Base-by-base conservation (phyloP, 2,888 invertebrate genomes). In the Allygus modestus region DNA sequence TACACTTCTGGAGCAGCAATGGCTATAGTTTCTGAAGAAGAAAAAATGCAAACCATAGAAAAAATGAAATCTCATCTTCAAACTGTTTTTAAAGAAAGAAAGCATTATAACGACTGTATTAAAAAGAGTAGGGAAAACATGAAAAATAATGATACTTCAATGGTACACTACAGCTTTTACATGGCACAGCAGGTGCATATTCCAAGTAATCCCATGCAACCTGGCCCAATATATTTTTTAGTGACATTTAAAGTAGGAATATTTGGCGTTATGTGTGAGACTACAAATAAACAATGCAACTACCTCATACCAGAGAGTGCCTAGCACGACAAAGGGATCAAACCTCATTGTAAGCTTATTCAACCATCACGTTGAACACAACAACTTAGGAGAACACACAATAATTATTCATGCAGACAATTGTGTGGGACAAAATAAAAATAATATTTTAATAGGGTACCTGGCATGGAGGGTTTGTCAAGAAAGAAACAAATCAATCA, bases 391-490 rank as follows among this genome's bases (percentile, higher is more conserved):
- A 46, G 83, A 85, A 51, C 28, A 31, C 20, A 23, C 26, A 9
- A 46, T 84, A 46, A 41, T 51, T 28, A 28, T 85, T n/a, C 86
- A 86, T 81, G 86, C 84, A 0, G 85, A 86, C 43, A 85, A 86
- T 33, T 86, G 85, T 84, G 58, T 82, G 20, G 85, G 51, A 12
- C 84, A 87, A 73, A 86, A 87, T 73, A 87, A 86, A 82, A 87
- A 4, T 37, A 84, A 84, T 75, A 84, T 84, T 61, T 17, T 84
- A 15, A 5, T 75, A 5, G 41, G 43, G 37, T 43, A 43, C 26
- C 23, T 75, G 11, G 23, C 75, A 0, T 75, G 75, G 43, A 20
- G 41, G 17, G 46, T 43, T 1, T 37, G 43, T 7, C 7, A 43
- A 12, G n/a, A 20, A 61, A 43, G 26, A 51, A 26, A 77, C 28